Conservation (phyloP, 2,113 vertebrate genomes). For the Prionailurus viverrinus region DNA sequence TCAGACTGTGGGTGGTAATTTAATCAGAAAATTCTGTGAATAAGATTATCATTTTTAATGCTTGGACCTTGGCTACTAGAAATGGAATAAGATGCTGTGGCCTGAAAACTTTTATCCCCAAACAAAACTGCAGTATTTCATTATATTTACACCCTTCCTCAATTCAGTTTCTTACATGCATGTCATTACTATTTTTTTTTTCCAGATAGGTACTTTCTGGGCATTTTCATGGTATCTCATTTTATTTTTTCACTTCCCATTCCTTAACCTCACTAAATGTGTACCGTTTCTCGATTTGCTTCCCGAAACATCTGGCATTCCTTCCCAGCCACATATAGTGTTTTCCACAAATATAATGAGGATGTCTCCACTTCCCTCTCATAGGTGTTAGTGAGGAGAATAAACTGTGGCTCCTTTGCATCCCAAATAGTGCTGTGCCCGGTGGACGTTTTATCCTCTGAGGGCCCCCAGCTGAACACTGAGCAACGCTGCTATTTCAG, state of each 20-base stretch:
- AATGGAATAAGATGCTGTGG: constrained; percentile 2
- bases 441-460: neutral
- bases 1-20: neutral
- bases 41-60: constrained; percentile 6
- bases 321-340: neutral
- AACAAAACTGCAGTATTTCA: neutral
- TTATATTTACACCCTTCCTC: neutral
- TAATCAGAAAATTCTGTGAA: neutral
- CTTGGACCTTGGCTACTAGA: neutral
- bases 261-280: constrained; percentile 36
- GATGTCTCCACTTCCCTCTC: neutral
- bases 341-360: neutral
- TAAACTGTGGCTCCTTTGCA: neutral
- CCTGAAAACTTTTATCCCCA: neutral
- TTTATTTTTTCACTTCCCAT: constrained; percentile 5
- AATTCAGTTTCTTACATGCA: neutral
- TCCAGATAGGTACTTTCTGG: neutral
- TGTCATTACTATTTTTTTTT: neutral
- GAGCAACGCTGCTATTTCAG: neutral
- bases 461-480: neutral
- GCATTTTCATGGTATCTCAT: neutral
- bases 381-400: neutral
- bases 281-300: constrained; percentile 33
- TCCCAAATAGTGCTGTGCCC: neutral
- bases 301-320: neutral